phyloP scores from a whole-genome alignment of 2,113 vertebrate genomes.

The Pipa parva region DNA sequence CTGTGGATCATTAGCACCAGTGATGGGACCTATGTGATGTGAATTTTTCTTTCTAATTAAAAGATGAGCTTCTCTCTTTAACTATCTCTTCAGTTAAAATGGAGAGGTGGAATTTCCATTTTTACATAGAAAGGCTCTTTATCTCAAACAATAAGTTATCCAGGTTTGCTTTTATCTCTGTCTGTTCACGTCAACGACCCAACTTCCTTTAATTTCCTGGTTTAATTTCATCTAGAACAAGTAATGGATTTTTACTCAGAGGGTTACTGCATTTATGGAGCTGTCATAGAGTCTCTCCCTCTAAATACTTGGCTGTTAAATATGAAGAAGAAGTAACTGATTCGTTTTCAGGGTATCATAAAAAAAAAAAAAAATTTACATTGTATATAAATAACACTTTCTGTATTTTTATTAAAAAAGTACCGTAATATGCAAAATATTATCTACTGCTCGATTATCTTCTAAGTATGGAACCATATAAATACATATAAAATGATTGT shows the following conservation, averaged over 20 bases:
- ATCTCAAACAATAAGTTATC: slow-evolving; percentile 66
- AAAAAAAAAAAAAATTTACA: not conserved
- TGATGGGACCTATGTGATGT: slow-evolving; percentile 71
- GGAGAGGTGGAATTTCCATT: slow-evolving; percentile 58
- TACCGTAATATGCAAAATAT: no score
- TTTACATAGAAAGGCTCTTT: slow-evolving; percentile 56
- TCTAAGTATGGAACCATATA: no score
- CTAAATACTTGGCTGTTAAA: not conserved
- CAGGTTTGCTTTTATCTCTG: slow-evolving; percentile 58
- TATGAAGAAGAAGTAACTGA: not conserved
- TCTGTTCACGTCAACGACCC: slow-evolving; percentile 32
- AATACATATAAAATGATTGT: no score
- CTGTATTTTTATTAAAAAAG: not conserved
- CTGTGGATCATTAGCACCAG: slow-evolving; percentile 73
- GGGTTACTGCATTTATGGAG: slow-evolving; percentile 14
- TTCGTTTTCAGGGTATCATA: not conserved
- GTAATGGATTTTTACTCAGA: slow-evolving; percentile 49
- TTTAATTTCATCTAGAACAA: slow-evolving; percentile 57
- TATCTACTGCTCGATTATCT: no score
- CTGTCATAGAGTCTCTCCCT: slow-evolving; percentile 4
- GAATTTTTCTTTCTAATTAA: slow-evolving; percentile 77
- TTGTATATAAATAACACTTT: not conserved
- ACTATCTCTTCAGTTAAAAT: slow-evolving; percentile 63
- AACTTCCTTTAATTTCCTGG: slow-evolving; percentile 39
- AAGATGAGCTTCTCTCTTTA: slow-evolving; percentile 65